phyloP scores from a whole-genome alignment of 2,797 vertebrate species.

The Mormyrus hasselquistii region DNA sequence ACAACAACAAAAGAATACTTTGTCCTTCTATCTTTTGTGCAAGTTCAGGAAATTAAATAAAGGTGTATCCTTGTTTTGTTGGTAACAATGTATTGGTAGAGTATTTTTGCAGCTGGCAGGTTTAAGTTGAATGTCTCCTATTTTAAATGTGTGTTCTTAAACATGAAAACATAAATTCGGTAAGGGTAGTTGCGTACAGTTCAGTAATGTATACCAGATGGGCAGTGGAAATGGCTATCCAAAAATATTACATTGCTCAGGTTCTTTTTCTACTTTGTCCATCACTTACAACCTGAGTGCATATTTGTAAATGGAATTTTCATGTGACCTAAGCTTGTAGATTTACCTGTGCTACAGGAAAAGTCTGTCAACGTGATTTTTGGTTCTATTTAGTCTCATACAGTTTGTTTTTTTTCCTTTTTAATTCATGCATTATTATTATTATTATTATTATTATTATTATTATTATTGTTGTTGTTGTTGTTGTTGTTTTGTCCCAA shows the following conservation, averaged over 20 bases:
- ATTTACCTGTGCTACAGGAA: background rate
- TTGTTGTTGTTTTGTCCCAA: background rate
- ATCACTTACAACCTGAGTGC: background rate
- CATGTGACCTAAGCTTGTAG: background rate
- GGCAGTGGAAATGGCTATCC: background rate
- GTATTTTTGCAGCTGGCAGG: background rate
- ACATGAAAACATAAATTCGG: background rate
- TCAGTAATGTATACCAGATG: background rate
- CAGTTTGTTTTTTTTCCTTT: background rate
- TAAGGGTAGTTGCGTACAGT: background rate
- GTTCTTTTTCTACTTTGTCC: background rate
- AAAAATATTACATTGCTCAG: background rate
- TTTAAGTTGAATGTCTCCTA: background rate
- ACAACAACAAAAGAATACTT: background rate
- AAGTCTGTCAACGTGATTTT: background rate
- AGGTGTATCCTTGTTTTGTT: background rate
- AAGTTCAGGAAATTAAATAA: background rate
- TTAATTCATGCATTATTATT: background rate
- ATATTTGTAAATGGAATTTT: background rate
- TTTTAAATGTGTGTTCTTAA: background rate
- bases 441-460: no score
- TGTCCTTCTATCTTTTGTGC: constrained; percentile 5
- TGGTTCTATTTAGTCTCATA: background rate
- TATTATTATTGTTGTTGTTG: background rate
- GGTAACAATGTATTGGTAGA: background rate